These are phyloP conservation scores for Gobio occitaniae DNA, from an alignment of 2,797 vertebrate genomes.

Conservation along the genomic window DNA sequence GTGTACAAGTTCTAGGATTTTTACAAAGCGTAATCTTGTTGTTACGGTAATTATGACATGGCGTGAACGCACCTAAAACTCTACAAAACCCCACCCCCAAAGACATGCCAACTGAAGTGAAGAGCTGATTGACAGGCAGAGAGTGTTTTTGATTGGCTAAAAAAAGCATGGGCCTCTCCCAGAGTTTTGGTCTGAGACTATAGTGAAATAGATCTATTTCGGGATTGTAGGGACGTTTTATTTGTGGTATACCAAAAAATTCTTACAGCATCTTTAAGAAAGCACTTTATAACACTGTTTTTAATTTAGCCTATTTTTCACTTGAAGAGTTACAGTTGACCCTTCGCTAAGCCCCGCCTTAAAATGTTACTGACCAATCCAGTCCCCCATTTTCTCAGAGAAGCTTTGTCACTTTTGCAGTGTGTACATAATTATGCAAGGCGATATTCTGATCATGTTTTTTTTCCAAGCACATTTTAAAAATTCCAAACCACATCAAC, in stretches of 20 bases:
- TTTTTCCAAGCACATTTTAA: not conserved
- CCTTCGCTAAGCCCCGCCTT: not conserved
- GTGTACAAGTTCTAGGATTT: not conserved
- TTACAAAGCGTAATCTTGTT: not conserved
- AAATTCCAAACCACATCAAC: not conserved
- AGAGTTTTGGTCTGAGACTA: not conserved
- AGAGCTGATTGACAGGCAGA: not conserved
- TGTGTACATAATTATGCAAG: not conserved
- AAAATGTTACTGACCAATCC: slow-evolving; percentile 1
- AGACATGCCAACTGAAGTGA: not conserved
- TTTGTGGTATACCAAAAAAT: not conserved
- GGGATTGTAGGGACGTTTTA: not conserved
- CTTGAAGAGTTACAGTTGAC: not conserved
- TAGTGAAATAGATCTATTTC: not conserved
- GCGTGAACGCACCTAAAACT: not conserved
- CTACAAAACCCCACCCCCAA: not conserved
- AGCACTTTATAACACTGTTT: not conserved
- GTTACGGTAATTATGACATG: not conserved
- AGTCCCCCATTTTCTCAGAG: not conserved
- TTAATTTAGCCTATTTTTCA: not conserved
- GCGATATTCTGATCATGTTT: not conserved
- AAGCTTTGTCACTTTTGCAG: not conserved
- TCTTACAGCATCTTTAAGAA: slow-evolving; percentile 32
- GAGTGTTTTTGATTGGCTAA: slow-evolving; percentile 10
- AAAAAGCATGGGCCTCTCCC: not conserved